Evolutionary conservation across 2,888 invertebrate genomes (phyloP), one percentile per base, ranked within the genome.

Genomic region (Linyphia triangularis): DNA sequence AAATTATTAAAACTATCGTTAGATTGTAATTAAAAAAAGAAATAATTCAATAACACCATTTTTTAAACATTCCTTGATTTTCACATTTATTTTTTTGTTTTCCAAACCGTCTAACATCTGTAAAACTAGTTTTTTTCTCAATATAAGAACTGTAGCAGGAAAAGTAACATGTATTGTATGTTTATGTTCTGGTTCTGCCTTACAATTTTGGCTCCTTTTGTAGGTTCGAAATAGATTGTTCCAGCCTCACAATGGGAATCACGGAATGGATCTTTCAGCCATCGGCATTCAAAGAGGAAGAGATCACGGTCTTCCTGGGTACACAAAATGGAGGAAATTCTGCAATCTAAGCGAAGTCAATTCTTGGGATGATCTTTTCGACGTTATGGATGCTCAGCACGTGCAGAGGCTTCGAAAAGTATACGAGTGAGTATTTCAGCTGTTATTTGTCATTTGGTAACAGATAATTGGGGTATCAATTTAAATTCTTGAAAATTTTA

Each of bases 251-350:
- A 77, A 72, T 65, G 78, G 72, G 2, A 37, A 70, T 3, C 96
- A 95, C 91, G 97, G 97, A 0, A 93, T 97, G 84, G 97, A 98
- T 93, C 93, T 97, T 91, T 96, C 97, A 0, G 96, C 97, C 0
- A 93, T 97, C 89, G 97, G 97, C 93, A 96, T 98, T 91, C 97
- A 98, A 93, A 94, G 97, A 43, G 97, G 97, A 0, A 93, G 97
- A 0, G 97, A 98, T 93, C 97, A 97, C 92, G 97, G 97, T 0
- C 93, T 98, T 84, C 96, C 96, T 0, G 93, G 95, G 0, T 98
- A 97, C 93, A 94, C 95, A 0, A 94, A 94, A 40, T 97, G 96
- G 95, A 93, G 97, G 72, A 94, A 95, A 83, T 94, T 95, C 91
- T 98, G 98, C 91, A 95, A 95, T 0, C 93, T 97, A 65, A 92